Evolutionary conservation across 2,113 vertebrate genomes (phyloP), one percentile per base, ranked within the genome.

Genomic region (Amazona vittata): DNA sequence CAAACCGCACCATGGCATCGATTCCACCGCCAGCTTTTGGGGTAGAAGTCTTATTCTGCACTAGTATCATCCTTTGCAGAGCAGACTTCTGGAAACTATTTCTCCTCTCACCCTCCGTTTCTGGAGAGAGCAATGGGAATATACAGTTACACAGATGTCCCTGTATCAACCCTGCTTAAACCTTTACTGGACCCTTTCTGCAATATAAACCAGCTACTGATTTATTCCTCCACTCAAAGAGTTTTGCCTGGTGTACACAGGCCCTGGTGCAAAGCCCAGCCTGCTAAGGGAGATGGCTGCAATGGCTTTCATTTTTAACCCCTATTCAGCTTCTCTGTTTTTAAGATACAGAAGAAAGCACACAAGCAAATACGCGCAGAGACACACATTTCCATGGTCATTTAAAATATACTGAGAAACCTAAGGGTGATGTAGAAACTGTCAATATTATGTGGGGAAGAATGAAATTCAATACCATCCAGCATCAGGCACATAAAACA

Each of bases 1-100:
- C 73, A 50, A 68, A 69, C 3, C 12, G 25, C 37, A 35, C 25
- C 1, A 1, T 11, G 6, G 35, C 53, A 87, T 64, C 0, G 0
- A 60, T 52, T 59, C 49, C 21, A 28, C 24, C 53, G 67, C 28
- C 29, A 28, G 39, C 9, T 79, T 90, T 62, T 12, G 10, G 29
- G 67, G 24, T 8, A 55, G 21, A 88, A 91, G 47, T 62, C 67
- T 95, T 50, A 60, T 41, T 93, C 80, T 43, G 31, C 24, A 39
- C 7, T 14, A 78, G 15, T 13, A n/a, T 9, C 52, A n/a, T 15
- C 65, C 64, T 65, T 62, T 70, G 49, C 63, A 35, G 62, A 75
- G 26, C 41, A 70, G 41, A 35, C 52, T 88, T 60, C 84, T 81
- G 55, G 78, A 52, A 83, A 60, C 15, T 15, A 33, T 86, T 90